Conservation (phyloP, 2,113 vertebrate species). For the Zapornia atra region DNA sequence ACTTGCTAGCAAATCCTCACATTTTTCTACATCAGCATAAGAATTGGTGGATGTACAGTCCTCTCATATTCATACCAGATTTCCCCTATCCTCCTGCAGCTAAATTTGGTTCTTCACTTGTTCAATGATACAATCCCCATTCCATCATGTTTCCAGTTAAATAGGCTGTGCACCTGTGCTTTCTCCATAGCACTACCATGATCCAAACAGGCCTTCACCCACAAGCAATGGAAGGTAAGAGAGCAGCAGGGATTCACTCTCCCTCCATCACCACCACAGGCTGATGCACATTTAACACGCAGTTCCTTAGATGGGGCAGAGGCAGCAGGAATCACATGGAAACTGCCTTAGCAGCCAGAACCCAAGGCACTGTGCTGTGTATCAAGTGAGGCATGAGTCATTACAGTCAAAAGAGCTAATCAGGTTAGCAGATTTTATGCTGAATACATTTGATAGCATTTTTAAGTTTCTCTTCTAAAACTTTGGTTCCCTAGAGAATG, state of each 20-base stretch:
- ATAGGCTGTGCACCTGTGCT: neutral
- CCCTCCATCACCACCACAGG: neutral
- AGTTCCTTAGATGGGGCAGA: neutral
- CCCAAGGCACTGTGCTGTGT: neutral
- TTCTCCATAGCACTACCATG: neutral
- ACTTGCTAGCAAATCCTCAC: neutral
- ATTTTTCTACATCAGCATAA: neutral
- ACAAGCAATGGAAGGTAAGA: neutral
- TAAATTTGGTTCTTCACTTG: neutral
- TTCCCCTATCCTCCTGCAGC: neutral
- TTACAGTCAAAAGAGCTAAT: conserved; percentile 30
- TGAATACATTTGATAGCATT: conserved; percentile 41
- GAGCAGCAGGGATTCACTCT: neutral
- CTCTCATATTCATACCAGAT: neutral
- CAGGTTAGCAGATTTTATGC: conserved; percentile 45
- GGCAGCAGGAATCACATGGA: neutral
- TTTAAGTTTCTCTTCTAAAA: conserved; percentile 57
- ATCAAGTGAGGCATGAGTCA: conserved; percentile 31
- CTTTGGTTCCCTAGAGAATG: neutral
- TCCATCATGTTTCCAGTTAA: neutral
- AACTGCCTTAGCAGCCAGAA: neutral
- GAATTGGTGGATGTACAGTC: neutral
- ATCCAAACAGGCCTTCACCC: neutral
- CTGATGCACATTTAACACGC: neutral
- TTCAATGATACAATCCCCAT: neutral